These are phyloP conservation scores for Parasteatoda tepidariorum DNA, from an alignment of 1,140 invertebrate genomes.

Conservation along the genomic window DNA sequence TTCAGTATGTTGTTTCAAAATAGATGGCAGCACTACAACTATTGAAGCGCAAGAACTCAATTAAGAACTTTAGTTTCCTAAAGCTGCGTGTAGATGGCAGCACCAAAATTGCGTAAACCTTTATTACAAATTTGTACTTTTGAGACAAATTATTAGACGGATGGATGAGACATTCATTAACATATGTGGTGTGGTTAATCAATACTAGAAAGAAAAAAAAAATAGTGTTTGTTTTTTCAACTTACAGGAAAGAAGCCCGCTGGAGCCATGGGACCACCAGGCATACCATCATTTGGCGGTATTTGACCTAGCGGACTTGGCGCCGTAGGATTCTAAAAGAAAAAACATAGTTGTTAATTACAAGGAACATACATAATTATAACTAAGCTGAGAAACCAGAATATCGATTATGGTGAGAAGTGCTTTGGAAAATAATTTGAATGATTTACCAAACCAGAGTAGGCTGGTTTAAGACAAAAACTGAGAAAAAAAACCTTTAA, in stretches of 20 bases:
- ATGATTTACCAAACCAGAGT: no score
- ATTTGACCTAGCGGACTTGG: constrained; percentile 71
- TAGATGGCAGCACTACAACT: constrained; percentile 39
- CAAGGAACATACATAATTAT: no score
- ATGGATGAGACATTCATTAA: neutral
- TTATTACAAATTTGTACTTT: no score
- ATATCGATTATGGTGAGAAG: neutral
- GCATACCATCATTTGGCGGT: constrained; percentile 87
- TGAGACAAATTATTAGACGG: no score
- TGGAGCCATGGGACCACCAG: constrained; percentile 90
- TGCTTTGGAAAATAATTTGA: no score
- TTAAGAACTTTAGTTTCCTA: neutral
- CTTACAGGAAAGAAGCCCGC: constrained; percentile 89
- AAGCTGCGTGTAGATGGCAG: neutral
- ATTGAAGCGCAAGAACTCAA: no score
- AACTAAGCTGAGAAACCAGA: neutral
- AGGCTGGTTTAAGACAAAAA: no score
- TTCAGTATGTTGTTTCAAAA: no score
- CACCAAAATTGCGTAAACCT: no score
- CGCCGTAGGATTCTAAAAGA: constrained; percentile 70
- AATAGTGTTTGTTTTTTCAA: no score
- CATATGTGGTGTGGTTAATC: constrained; percentile 1
- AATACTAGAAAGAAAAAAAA: neutral
- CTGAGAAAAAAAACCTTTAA: no score
- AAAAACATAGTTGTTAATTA: constrained; percentile 20